These are phyloP conservation scores for Hartigia nigra DNA, from an alignment of 2,888 invertebrate genomes.

Conservation along the genomic window DNA sequence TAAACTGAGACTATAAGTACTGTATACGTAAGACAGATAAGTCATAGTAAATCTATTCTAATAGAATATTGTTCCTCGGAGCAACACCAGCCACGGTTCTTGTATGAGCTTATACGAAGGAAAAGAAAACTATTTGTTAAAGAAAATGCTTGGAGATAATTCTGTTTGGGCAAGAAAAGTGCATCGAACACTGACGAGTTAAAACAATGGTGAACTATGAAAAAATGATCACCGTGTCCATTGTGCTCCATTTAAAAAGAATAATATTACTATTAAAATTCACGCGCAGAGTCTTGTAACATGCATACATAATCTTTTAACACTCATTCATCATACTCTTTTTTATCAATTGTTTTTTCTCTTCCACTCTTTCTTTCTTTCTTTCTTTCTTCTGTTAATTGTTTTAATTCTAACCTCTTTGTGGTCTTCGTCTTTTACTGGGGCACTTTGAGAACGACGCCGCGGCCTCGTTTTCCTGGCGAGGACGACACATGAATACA, in stretches of 20 bases:
- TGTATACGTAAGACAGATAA: conserved; percentile 16
- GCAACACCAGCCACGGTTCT: background rate
- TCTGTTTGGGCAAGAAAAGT: background rate
- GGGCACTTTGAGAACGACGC: conserved; percentile 30
- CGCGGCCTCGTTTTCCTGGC: background rate
- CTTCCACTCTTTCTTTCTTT: conserved; percentile 17
- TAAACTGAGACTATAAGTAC: conserved; percentile 14
- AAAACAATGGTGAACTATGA: background rate
- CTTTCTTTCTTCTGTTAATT: background rate
- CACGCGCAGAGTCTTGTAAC: conserved; percentile 12
- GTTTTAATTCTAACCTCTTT: conserved; percentile 11
- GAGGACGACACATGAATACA: background rate
- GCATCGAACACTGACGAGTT: background rate
- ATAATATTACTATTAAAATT: conserved; percentile 14
- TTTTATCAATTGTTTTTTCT: conserved; percentile 17
- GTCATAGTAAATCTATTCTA: conserved; percentile 13
- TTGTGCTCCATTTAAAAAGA: background rate
- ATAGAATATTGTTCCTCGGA: conserved; percentile 10
- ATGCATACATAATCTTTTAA: conserved; percentile 22
- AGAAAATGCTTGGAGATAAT: background rate
- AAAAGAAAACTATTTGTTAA: background rate
- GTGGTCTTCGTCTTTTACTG: conserved; percentile 6
- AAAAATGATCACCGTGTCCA: background rate
- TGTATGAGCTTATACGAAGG: background rate
- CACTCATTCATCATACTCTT: conserved; percentile 10